A percentile compares a stretch with the other conserved stretches of the same genome.
Conservation (phyloP, 1,140 invertebrate genomes). For the Ceratoteleas bidentatus region DNA sequence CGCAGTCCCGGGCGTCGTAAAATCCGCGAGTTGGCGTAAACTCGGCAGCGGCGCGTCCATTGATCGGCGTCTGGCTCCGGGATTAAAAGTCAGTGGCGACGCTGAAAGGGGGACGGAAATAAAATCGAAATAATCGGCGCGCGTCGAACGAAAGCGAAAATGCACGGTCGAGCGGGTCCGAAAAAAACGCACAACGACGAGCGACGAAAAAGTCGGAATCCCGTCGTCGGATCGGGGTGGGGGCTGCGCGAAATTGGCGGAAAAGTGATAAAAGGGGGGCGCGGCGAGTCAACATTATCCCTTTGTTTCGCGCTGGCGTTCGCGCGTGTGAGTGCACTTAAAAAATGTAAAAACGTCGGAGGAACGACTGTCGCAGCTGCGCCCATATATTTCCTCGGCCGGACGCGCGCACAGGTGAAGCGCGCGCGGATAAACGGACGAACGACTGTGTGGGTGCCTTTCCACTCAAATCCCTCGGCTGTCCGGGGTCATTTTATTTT, state of each 20-base stretch:
- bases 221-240: no score
- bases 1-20: constrained; percentile 23
- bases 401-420: constrained; percentile 55
- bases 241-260: constrained; percentile 31
- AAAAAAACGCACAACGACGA: neutral
- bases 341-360: constrained; percentile 72
- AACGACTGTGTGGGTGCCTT: constrained; percentile 28
- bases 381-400: constrained; percentile 63
- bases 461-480: constrained; percentile 68
- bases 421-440: neutral
- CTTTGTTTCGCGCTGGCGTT: constrained; percentile 42
- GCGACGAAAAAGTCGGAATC: no score
- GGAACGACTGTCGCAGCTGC: constrained; percentile 68
- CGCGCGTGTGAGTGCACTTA: constrained; percentile 70
- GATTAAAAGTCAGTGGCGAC: constrained; percentile 59
- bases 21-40: constrained; percentile 43
- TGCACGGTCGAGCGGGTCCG: neutral
- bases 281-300: constrained; percentile 39
- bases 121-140: constrained; percentile 56
- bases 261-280: constrained; percentile 48
- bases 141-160: constrained; percentile 13
- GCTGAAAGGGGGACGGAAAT: constrained; percentile 47
- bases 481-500: constrained; percentile 75
- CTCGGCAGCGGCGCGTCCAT: constrained; percentile 45
- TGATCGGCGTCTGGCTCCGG: constrained; percentile 63